These are phyloP conservation scores for Glyptemys insculpta DNA, from an alignment of 2,797 vertebrate genomes.

Conservation along the genomic window DNA sequence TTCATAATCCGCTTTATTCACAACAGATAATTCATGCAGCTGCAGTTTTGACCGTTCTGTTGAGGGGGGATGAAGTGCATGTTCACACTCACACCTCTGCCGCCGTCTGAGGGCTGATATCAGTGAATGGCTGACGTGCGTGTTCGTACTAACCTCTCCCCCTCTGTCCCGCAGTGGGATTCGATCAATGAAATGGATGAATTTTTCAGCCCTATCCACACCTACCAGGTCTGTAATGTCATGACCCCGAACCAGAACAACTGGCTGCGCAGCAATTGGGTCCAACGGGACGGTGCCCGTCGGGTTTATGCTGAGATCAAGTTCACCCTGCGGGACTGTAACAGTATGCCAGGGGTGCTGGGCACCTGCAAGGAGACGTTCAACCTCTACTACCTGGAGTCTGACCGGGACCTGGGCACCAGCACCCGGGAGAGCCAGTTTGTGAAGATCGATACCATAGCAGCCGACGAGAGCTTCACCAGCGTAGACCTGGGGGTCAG, in stretches of 20 bases:
- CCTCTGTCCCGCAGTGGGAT: conserved; percentile 89
- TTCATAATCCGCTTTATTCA: neutral
- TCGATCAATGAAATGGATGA: conserved; percentile 99
- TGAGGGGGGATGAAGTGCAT: neutral
- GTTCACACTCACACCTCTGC: neutral
- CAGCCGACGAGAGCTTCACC: conserved; percentile 97
- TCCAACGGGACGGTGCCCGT: conserved; percentile 90
- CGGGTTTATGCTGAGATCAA: conserved; percentile 96
- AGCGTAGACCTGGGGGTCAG: conserved; percentile 94
- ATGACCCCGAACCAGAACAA: conserved; percentile 99
- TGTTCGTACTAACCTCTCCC: neutral
- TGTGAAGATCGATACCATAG: conserved; percentile 96
- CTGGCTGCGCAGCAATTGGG: conserved; percentile 95
- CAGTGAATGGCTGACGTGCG: neutral
- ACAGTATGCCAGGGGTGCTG: conserved; percentile 96
- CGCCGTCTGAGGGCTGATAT: fast-evolving
- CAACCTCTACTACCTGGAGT: conserved; percentile 96
- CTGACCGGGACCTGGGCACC: conserved; percentile 90
- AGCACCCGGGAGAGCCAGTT: conserved; percentile 93
- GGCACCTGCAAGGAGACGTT: conserved; percentile 99
- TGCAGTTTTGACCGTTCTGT: neutral
- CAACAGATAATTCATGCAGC: neutral
- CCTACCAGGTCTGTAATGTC: conserved; percentile 98
- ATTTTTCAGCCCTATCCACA: conserved; percentile 96
- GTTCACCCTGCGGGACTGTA: conserved; percentile 96